A percentile compares a stretch with the other conserved stretches of the same genome.
phyloP scores from a whole-genome alignment of 2,797 vertebrate species.

The Girardinus metallicus region DNA sequence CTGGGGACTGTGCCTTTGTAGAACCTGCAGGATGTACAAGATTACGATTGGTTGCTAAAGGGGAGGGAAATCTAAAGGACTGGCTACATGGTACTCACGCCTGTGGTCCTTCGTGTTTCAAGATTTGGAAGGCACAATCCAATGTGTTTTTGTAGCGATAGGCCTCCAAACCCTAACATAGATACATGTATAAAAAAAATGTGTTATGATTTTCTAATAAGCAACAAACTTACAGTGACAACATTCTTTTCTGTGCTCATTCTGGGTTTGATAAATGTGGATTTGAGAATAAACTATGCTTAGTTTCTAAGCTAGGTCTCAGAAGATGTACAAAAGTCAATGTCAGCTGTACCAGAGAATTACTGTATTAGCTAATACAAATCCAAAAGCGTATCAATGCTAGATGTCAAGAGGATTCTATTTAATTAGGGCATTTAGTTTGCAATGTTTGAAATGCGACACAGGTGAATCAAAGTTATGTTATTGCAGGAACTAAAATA shows the following conservation, averaged over 20 bases:
- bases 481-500: not conserved
- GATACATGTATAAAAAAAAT: not conserved
- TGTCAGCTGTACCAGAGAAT: not conserved
- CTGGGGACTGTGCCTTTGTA: conserved; percentile 84
- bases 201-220: not conserved
- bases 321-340: not conserved
- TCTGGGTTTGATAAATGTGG: not conserved
- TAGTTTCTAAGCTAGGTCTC: not conserved
- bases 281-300: not conserved
- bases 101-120: conserved; percentile 84
- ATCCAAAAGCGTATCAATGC: not conserved
- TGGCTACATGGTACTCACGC: conserved; percentile 76
- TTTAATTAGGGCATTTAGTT: not conserved
- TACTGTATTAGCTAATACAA: not conserved
- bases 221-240: not conserved
- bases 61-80: not conserved
- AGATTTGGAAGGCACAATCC: conserved; percentile 87
- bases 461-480: not conserved
- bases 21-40: conserved; percentile 67
- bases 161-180: conserved; percentile 83
- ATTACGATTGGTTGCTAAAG: not conserved
- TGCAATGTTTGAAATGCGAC: not conserved
- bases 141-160: conserved; percentile 85
- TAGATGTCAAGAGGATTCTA: not conserved
- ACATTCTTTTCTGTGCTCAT: not conserved